Evolutionary conservation across 53 echinoderm and acorn worm species (phyloP).

Genomic region (Echinarachnius parma): DNA sequence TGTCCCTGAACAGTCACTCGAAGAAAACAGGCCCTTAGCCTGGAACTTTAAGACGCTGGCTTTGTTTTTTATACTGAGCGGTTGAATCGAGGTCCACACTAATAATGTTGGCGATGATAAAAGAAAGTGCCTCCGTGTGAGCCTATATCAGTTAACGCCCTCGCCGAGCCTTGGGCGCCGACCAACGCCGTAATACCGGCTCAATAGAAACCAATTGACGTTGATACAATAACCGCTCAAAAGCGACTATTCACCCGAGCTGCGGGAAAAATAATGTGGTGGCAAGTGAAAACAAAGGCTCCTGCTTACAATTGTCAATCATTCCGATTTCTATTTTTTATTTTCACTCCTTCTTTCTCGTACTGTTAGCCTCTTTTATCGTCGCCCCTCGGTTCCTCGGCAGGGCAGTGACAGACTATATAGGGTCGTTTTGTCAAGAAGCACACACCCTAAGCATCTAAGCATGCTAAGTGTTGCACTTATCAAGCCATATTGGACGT

Average conservation of each 20-base stretch:
- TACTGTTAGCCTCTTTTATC: neutral
- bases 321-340: slow-evolving; percentile 30
- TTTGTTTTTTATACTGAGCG: too few relatives aligned
- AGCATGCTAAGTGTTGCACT: too few relatives aligned
- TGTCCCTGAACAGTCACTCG: too few relatives aligned
- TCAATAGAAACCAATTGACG: slow-evolving; percentile 55
- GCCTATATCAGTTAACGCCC: slow-evolving; percentile 26
- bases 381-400: too few relatives aligned
- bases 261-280: slow-evolving; percentile 49
- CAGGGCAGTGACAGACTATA: too few relatives aligned
- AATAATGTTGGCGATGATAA: slow-evolving; percentile 20
- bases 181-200: slow-evolving; percentile 38
- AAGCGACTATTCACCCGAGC: slow-evolving; percentile 40
- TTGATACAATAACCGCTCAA: slow-evolving; percentile 50
- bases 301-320: slow-evolving; percentile 52
- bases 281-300: slow-evolving; percentile 45
- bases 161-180: slow-evolving; percentile 13
- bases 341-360: slow-evolving; percentile 1
- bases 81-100: too few relatives aligned
- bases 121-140: slow-evolving; percentile 24
- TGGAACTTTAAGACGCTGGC: too few relatives aligned
- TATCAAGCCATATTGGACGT: too few relatives aligned
- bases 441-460: too few relatives aligned
- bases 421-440: too few relatives aligned
- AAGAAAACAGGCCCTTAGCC: too few relatives aligned